Evolutionary conservation across 2,888 invertebrate genomes (phyloP).

Genomic region (Nebria salina): DNA sequence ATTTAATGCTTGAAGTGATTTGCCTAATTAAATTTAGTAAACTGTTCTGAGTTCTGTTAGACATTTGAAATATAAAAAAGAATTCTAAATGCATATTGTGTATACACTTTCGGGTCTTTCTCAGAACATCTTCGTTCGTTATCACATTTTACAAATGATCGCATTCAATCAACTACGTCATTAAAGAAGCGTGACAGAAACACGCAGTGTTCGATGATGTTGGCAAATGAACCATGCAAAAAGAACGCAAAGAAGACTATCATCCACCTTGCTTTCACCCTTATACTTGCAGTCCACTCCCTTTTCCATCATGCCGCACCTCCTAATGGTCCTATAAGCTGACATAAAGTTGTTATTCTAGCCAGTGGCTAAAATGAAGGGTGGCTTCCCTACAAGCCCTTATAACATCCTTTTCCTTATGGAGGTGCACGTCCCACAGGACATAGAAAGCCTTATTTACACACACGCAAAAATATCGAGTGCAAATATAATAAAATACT

Average conservation of each 20-base stretch:
- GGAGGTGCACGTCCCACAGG: slow-evolving; percentile 48
- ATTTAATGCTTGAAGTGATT: neutral
- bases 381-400: slow-evolving; percentile 25
- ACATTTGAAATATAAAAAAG: neutral
- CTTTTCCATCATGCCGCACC: slow-evolving; percentile 42
- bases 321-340: slow-evolving; percentile 49
- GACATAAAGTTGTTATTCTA: slow-evolving; percentile 51
- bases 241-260: slow-evolving; percentile 11
- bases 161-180: slow-evolving; percentile 47
- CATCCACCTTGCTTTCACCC: neutral
- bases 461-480: neutral
- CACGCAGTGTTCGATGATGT: slow-evolving; percentile 12
- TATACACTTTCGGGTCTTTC: slow-evolving; percentile 2
- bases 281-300: neutral
- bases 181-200: slow-evolving; percentile 38
- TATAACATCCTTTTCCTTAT: slow-evolving; percentile 40
- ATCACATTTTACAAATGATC: slow-evolving; percentile 47
- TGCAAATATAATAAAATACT: neutral
- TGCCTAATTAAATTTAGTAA: neutral
- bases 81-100: neutral
- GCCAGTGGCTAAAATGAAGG: slow-evolving; percentile 50
- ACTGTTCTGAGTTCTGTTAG: neutral
- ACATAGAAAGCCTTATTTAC: neutral
- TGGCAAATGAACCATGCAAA: slow-evolving; percentile 28
- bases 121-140: slow-evolving; percentile 37